Conservation (phyloP, 2,797 vertebrate species). For the Erethizon dorsatum region DNA sequence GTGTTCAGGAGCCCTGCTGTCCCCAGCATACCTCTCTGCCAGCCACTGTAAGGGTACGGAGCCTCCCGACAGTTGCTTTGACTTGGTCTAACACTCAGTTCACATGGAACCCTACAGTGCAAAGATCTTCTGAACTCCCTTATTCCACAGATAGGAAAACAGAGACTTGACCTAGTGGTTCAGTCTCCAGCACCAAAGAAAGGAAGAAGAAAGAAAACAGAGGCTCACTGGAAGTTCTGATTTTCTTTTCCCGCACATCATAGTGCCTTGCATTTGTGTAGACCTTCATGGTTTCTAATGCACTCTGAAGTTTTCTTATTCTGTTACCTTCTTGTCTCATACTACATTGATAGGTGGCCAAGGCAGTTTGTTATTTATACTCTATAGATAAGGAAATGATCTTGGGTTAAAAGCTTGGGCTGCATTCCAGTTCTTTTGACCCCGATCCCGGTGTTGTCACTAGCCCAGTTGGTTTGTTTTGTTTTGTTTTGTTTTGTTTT, state of each 20-base stretch:
- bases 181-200: background rate
- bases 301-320: background rate
- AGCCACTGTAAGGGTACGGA: background rate
- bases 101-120: background rate
- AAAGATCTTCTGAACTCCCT: background rate
- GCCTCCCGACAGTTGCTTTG: background rate
- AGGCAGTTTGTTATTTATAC: constrained; percentile 26
- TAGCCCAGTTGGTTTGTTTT: background rate
- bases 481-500: background rate
- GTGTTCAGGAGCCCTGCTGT: background rate
- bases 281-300: background rate
- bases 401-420: background rate
- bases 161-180: background rate
- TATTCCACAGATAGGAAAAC: background rate
- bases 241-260: constrained; percentile 47
- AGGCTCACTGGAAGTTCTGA: background rate
- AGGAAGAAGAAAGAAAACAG: background rate
- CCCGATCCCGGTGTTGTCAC: background rate
- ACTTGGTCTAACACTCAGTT: constrained; percentile 28
- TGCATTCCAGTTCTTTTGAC: constrained; percentile 58
- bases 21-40: background rate
- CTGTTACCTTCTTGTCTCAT: background rate
- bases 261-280: background rate
- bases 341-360: background rate
- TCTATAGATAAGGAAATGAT: constrained; percentile 23